A percentile compares a stretch with the other conserved stretches of the same genome.
Evolutionary conservation across 1,140 invertebrate genomes (phyloP).

Genomic region (Caenorhabditis latens): DNA sequence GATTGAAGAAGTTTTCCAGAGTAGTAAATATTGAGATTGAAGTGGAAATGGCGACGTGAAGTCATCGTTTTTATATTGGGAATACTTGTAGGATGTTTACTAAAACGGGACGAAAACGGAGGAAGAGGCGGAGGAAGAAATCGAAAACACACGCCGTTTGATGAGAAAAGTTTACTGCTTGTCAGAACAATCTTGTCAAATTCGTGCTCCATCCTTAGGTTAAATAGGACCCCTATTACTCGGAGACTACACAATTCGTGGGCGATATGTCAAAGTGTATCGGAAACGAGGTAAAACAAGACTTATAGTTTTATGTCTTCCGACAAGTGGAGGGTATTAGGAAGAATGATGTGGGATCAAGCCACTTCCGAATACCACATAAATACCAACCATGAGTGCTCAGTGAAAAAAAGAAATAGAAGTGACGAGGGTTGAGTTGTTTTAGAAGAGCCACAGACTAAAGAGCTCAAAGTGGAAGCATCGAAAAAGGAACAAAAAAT

Average conservation of each 20-base stretch:
- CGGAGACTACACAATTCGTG: background rate
- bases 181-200: constrained; percentile 13
- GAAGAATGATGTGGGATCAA: constrained; percentile 47
- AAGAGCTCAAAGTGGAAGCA: too few species aligned
- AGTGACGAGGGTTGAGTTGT: constrained; percentile 19
- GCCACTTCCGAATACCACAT: constrained; percentile 39
- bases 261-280: background rate
- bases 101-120: constrained; percentile 13
- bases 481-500: background rate
- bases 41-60: constrained; percentile 21
- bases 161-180: constrained; percentile 31
- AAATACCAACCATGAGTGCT: constrained; percentile 20
- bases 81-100: constrained; percentile 45
- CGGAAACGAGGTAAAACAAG: constrained; percentile 50
- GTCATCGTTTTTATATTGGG: constrained; percentile 27
- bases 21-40: constrained; percentile 30
- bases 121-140: background rate
- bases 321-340: constrained; percentile 41
- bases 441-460: background rate
- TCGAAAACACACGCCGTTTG: background rate
- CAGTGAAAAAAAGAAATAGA: background rate
- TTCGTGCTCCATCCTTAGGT: background rate
- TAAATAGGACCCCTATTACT: background rate
- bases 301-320: background rate
- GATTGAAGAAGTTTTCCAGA: background rate